These are phyloP conservation scores for Phylloscopus trochilus DNA, from an alignment of 2,113 vertebrate species.

Conservation along the genomic window DNA sequence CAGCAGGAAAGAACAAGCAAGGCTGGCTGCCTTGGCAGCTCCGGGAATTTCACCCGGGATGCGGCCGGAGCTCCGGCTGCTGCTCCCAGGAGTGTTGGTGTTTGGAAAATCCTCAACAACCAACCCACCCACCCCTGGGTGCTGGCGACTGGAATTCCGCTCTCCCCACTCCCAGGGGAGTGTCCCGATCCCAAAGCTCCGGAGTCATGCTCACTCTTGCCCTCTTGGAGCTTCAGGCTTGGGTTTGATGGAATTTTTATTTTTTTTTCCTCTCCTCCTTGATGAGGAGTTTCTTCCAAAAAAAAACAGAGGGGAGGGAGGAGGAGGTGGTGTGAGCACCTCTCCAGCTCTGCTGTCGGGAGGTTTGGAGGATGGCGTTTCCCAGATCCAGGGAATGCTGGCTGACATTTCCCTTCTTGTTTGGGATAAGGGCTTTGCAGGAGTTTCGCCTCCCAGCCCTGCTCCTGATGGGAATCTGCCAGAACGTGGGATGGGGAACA, in stretches of 20 bases:
- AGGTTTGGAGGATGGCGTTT: neutral
- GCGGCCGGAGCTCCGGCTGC: neutral
- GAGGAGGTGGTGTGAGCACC: neutral
- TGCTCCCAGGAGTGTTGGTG: neutral
- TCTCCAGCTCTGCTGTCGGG: neutral
- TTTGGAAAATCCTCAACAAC: slow-evolving; percentile 5
- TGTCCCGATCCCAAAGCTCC: slow-evolving; percentile 12
- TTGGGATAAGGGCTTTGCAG: neutral
- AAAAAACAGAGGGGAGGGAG: rapidly evolving
- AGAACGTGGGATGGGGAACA: neutral
- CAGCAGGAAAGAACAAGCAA: slow-evolving; percentile 28
- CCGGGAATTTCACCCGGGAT: neutral
- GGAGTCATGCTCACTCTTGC: slow-evolving; percentile 51
- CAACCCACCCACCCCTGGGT: too few relatives aligned
- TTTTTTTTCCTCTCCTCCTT: rapidly evolving
- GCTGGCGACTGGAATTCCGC: slow-evolving; percentile 34
- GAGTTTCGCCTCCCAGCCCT: neutral
- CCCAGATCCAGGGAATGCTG: neutral
- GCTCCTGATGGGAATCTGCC: neutral
- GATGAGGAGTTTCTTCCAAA: neutral
- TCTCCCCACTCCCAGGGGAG: slow-evolving; percentile 61
- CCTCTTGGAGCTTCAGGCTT: slow-evolving; percentile 53
- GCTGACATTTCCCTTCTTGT: neutral
- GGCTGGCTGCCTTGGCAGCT: neutral
- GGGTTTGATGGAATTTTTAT: neutral